Evolutionary conservation across 2,888 invertebrate genomes (phyloP).

Genomic region (Drosophila subsilvestris): DNA sequence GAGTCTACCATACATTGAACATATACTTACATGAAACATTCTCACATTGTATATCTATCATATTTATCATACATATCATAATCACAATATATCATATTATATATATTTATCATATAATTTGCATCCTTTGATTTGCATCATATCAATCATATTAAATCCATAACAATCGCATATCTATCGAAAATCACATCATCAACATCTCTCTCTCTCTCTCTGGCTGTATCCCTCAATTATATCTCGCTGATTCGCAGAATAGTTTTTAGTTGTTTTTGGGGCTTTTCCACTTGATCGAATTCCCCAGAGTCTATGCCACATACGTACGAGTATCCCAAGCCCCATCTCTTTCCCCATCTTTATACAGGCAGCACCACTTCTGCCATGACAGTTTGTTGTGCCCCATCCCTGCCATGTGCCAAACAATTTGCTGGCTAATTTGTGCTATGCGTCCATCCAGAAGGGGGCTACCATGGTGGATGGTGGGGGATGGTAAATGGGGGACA

Average conservation of each 20-base stretch:
- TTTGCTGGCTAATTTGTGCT: constrained; percentile 73
- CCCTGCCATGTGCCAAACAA: constrained; percentile 71
- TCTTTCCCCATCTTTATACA: not conserved
- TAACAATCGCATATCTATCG: not conserved
- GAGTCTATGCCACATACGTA: too few relatives aligned
- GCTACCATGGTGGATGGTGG: too few relatives aligned
- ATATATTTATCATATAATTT: too few relatives aligned
- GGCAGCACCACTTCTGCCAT: constrained; percentile 1
- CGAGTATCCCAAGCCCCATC: constrained; percentile 23
- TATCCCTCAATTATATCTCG: constrained; percentile 27
- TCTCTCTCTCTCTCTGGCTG: not conserved
- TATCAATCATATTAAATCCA: too few relatives aligned
- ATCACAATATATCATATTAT: too few relatives aligned
- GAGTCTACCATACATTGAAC: too few relatives aligned
- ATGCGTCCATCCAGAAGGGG: constrained; percentile 45
- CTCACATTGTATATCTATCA: not conserved
- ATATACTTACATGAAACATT: too few relatives aligned
- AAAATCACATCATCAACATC: not conserved
- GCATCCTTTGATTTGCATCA: too few relatives aligned
- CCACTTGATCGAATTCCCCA: constrained; percentile 38
- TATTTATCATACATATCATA: not conserved
- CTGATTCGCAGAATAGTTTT: constrained; percentile 25
- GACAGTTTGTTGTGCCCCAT: constrained; percentile 43
- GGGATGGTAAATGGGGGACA: constrained; percentile 14
- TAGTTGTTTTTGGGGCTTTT: constrained; percentile 36